Evolutionary conservation across 2,113 vertebrate species (phyloP).

Genomic region (Etheostoma cragini): DNA sequence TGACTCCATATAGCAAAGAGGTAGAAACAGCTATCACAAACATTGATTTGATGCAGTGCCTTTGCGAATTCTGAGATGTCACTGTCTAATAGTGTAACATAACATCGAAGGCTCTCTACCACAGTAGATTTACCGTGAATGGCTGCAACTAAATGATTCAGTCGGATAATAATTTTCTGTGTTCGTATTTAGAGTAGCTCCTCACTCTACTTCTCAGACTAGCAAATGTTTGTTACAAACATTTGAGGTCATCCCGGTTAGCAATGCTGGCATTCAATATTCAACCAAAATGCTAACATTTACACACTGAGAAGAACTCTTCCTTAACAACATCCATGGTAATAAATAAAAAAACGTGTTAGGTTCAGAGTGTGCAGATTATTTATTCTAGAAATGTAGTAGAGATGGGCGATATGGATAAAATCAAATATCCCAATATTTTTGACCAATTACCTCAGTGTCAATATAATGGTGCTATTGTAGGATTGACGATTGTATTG

Average conservation of each 20-base stretch:
- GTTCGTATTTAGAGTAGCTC: constrained; percentile 38
- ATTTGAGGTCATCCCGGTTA: constrained; percentile 52
- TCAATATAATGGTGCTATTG: no score
- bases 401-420: no score
- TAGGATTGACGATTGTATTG: no score
- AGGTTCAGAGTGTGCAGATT: constrained; percentile 25
- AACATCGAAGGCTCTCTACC: neutral
- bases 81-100: neutral
- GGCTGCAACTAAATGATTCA: constrained; percentile 16
- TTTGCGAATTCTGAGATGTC: neutral
- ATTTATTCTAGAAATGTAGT: constrained; percentile 20
- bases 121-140: neutral
- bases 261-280: constrained; percentile 43
- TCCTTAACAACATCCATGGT: constrained; percentile 9
- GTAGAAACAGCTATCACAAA: neutral
- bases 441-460: no score
- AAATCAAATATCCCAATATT: no score
- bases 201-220: constrained; percentile 12
- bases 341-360: constrained; percentile 52
- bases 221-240: constrained; percentile 40
- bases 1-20: neutral
- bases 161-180: constrained; percentile 10
- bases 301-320: constrained; percentile 17
- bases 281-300: constrained; percentile 41
- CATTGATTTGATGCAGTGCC: neutral